Percentiles rank a stretch among this genome's conserved stretches.
These are phyloP conservation scores for Microctenopoma lineatum DNA, from an alignment of 2,797 vertebrate genomes.

Conservation along the genomic window DNA sequence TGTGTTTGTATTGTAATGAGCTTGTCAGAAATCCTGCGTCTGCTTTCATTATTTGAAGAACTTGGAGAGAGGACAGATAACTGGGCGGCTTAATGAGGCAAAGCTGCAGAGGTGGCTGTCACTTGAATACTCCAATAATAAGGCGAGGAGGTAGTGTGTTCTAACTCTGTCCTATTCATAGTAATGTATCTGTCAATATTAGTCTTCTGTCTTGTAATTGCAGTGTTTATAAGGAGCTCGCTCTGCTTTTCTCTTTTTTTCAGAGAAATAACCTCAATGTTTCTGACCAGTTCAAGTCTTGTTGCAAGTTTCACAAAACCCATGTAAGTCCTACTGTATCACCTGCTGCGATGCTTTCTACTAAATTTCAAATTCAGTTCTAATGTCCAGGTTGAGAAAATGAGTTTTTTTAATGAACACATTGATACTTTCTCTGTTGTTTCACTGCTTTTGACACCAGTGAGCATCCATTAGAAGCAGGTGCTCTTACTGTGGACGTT, in stretches of 20 bases:
- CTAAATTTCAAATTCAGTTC: background rate
- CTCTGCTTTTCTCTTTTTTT: conserved; percentile 13
- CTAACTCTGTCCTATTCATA: background rate
- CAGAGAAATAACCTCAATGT: conserved; percentile 72
- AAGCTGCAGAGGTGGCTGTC: conserved; percentile 71
- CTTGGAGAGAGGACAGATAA: conserved; percentile 13
- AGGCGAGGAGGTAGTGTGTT: conserved; percentile 55
- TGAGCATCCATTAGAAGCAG: conserved; percentile 32
- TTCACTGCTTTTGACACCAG: conserved; percentile 36
- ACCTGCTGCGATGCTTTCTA: background rate
- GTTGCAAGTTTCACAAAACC: conserved; percentile 78
- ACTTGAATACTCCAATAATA: conserved; percentile 12
- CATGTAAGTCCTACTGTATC: conserved; percentile 57
- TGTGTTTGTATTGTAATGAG: background rate
- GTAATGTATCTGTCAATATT: background rate
- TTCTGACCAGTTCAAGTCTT: conserved; percentile 77
- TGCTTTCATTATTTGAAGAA: conserved; percentile 40
- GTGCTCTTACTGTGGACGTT: conserved; percentile 67
- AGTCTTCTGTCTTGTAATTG: background rate
- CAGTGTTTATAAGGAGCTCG: background rate
- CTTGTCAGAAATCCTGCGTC: background rate
- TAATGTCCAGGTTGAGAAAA: background rate
- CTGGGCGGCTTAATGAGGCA: conserved; percentile 59
- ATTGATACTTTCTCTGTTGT: background rate
- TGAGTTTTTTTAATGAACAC: background rate